Percentiles rank a stretch among this genome's conserved stretches.
Evolutionary conservation across 2,797 vertebrate genomes (phyloP).

Genomic region (Pelobates cultripes): DNA sequence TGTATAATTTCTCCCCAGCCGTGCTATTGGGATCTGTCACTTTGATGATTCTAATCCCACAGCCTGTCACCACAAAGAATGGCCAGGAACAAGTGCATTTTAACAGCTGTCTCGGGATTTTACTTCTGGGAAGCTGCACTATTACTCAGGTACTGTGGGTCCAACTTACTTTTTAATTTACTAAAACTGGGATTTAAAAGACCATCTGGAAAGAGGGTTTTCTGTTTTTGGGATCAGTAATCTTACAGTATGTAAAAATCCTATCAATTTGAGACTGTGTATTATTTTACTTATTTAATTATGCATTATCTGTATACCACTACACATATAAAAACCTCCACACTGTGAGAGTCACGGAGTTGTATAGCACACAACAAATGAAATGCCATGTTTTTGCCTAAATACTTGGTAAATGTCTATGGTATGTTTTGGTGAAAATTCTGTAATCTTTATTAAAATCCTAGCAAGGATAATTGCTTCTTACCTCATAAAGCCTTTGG

Average conservation of each 20-base stretch:
- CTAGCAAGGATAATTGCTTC: not conserved
- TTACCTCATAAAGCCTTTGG: not conserved
- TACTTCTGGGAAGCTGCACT: constrained; percentile 56
- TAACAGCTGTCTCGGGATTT: constrained; percentile 48
- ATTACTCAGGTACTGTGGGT: constrained; percentile 36
- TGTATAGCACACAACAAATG: not conserved
- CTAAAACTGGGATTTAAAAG: not conserved
- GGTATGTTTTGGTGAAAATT: not conserved
- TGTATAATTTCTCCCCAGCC: not conserved
- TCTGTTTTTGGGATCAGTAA: not conserved
- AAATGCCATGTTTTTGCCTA: not conserved
- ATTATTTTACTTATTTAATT: not conserved
- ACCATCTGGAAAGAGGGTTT: not conserved
- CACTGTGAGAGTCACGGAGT: not conserved
- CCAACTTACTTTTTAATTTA: constrained; percentile 2
- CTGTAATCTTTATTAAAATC: not conserved
- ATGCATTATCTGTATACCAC: not conserved
- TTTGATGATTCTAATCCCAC: constrained; percentile 47
- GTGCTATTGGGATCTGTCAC: constrained; percentile 28
- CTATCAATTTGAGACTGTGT: not conserved
- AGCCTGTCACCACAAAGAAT: constrained; percentile 19
- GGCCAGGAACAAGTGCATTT: constrained; percentile 47
- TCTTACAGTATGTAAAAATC: not conserved
- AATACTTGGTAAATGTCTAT: not conserved
- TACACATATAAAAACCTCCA: not conserved